phyloP scores from a whole-genome alignment of 2,888 invertebrate species.

The Fragum sueziense region DNA sequence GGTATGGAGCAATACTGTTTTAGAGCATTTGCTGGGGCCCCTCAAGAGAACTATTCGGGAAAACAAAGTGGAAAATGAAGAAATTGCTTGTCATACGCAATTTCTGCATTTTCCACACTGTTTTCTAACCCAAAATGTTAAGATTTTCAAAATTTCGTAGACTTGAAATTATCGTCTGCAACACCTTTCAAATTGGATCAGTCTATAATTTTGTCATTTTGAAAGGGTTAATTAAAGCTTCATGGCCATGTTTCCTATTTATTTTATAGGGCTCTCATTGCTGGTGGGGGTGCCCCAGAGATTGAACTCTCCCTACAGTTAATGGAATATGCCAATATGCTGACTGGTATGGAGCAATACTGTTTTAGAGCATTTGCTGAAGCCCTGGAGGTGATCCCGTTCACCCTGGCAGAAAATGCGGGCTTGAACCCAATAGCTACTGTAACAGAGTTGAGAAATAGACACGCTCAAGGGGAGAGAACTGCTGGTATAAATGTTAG shows the following conservation, averaged over 20 bases:
- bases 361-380: conserved; percentile 97
- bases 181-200: too few species aligned
- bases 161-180: too few species aligned
- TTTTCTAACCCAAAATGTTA: too few species aligned
- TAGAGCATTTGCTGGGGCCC: conserved; percentile 96
- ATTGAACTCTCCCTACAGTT: conserved; percentile 95
- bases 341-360: conserved; percentile 96
- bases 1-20: conserved; percentile 98
- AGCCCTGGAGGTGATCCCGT: conserved; percentile 96
- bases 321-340: conserved; percentile 90
- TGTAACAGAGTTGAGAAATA: conserved; percentile 97
- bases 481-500: conserved; percentile 98
- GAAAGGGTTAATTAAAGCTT: too few species aligned
- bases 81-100: too few species aligned
- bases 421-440: conserved; percentile 96
- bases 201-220: too few species aligned
- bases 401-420: conserved; percentile 95
- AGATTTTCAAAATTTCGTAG: too few species aligned
- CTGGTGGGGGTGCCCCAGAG: conserved; percentile 99
- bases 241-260: too few species aligned
- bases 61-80: too few species aligned
- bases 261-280: conserved; percentile 93
- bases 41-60: too few species aligned
- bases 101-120: too few species aligned
- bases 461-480: conserved; percentile 93